Base-by-base conservation (phyloP, 2,797 vertebrate species). In the Orientallactaga sibirica region DNA sequence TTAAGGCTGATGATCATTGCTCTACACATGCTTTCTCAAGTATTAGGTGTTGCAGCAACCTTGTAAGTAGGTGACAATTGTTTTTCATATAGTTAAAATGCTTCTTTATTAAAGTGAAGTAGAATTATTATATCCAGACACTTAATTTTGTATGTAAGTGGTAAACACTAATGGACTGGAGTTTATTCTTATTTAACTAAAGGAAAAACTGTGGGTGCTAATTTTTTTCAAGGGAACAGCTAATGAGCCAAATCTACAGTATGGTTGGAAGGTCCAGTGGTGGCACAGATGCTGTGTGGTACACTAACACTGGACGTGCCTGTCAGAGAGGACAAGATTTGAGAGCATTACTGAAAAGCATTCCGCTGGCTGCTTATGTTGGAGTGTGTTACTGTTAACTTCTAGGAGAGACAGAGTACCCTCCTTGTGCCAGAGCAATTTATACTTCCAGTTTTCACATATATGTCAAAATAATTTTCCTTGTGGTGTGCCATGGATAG, bases 371-470 rank as follows among this genome's bases (percentile, higher is more conserved):
- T 19, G 48, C 82, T 85, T 86, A 24, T 68, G 12, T 58, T 52
- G 55, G 88, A 88, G 48, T 82, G 7, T 1, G 95, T 94, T 86
- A 22, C 81, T 91, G n/a, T 84, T 87, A 94, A 76, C 33, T 76
- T 96, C 74, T 29, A 33, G 86, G 90, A 61, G 71, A 94, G 55
- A 77, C 29, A 67, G 75, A 94, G 12, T 61, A n/a, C 71, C 52
- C 81, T 87, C 74, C 29, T 79, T 52, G 20, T 95, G 58, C 82
- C 88, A 93, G 75, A 92, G 37, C n/a, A 67, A 79, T 94, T 95
- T 94, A 43, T 16, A 80, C 33, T 81, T 66, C 82, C 58, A 93
- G 55, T 96, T 92, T 86, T 92, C 79, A 92, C 19, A 76, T 82
- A 18, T 62, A 55, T 55, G 91, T 94, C 82, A 86, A 75, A 90